These are phyloP conservation scores for Ascaphus truei DNA, from an alignment of 2,113 vertebrate species.

Conservation along the genomic window DNA sequence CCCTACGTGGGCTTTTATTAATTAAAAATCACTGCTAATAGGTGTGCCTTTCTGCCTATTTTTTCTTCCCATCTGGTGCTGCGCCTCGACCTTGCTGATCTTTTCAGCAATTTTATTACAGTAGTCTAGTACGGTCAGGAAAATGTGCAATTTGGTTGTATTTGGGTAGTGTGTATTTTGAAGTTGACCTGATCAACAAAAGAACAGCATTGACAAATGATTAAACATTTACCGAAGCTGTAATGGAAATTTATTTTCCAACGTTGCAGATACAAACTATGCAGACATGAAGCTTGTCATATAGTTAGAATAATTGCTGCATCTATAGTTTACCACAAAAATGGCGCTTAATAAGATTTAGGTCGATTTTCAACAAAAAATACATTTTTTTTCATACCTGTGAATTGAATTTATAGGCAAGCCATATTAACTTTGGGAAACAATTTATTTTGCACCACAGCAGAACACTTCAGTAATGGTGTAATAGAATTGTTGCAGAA, in stretches of 20 bases:
- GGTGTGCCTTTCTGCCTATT: no score
- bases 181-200: no score
- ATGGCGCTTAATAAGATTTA: conserved; percentile 97
- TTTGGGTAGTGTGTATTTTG: no score
- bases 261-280: conserved; percentile 84
- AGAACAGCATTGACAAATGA: no score
- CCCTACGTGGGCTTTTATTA: no score
- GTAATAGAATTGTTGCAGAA: conserved; percentile 81
- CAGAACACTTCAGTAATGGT: conserved; percentile 88
- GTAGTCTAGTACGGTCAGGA: no score
- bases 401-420: conserved; percentile 97
- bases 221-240: no score
- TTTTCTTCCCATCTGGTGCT: no score
- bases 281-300: conserved; percentile 96
- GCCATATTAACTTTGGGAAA: conserved; percentile 93
- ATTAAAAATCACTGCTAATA: no score
- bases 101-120: no score
- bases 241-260: conserved; percentile 90
- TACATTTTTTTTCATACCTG: conserved; percentile 94
- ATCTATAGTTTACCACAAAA: conserved; percentile 98
- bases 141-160: no score
- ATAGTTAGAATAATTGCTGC: conserved; percentile 92
- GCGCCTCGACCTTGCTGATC: no score
- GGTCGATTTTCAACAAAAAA: conserved; percentile 96
- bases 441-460: conserved; percentile 90